phyloP scores from a whole-genome alignment of 1,140 invertebrate genomes.

The Leptoteleia sp. region DNA sequence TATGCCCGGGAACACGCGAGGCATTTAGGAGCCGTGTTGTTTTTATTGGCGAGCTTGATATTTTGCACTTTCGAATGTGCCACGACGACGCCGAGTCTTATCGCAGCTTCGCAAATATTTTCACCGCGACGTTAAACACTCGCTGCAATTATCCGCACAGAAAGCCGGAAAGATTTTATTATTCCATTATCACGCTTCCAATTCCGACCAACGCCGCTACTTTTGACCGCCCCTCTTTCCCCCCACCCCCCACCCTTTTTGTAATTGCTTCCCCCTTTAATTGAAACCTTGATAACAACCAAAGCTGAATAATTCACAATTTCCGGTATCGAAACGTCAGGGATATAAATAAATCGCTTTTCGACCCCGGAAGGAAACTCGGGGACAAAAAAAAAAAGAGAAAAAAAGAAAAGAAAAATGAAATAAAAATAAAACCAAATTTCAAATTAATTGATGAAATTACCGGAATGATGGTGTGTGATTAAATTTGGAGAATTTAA shows the following conservation, averaged over 20 bases:
- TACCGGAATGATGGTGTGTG: too few relatives aligned
- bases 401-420: too few relatives aligned
- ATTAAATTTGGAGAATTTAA: too few relatives aligned
- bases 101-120: slow-evolving; percentile 35
- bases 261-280: slow-evolving; percentile 16
- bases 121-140: slow-evolving; percentile 29
- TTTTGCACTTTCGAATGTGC: slow-evolving; percentile 35
- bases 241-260: background rate
- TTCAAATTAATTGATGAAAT: too few relatives aligned
- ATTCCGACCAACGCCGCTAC: background rate
- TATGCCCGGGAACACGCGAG: slow-evolving; percentile 38
- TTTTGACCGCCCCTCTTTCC: background rate
- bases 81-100: slow-evolving; percentile 21
- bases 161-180: slow-evolving; percentile 34
- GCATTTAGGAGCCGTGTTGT: slow-evolving; percentile 31
- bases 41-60: slow-evolving; percentile 43
- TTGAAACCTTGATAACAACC: slow-evolving; percentile 7
- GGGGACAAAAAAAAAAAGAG: too few relatives aligned
- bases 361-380: too few relatives aligned
- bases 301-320: slow-evolving; percentile 15
- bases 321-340: slow-evolving; percentile 1
- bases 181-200: slow-evolving; percentile 28
- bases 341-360: too few relatives aligned
- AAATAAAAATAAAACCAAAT: slow-evolving; percentile 3
- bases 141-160: slow-evolving; percentile 23